Evolutionary conservation across 2,888 invertebrate species (phyloP), one percentile per base, ranked within the genome.

Genomic region (Drosophila algonquin): DNA sequence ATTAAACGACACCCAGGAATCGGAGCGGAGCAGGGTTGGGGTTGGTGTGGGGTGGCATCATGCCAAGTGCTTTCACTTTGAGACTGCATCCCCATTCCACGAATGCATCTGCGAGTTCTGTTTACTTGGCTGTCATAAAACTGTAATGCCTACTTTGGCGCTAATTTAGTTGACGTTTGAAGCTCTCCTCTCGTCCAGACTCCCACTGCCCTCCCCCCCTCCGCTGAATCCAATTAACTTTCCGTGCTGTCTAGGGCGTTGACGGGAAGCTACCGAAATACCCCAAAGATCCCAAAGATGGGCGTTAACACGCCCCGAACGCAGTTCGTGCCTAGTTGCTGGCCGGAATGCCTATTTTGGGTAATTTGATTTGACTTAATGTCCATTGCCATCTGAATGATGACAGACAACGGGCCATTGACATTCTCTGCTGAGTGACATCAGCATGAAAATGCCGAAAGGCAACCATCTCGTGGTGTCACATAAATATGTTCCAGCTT

Each of bases 131-230:
- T 80, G 90, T 87, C 90, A 84, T 89, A 89, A 89, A 89, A 85
- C 74, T 85, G 87, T 80, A 89, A 89, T 90, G 89, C 84, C 81
- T 79, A 80, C 90, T 90, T 89, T 87, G 75, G 80, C 74, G 84
- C 77, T 89, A 90, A 89, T 89, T 90, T 89, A 90, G 84, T 71
- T 79, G 87, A 89, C 87, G 81, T 70, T 56, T 50, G 35, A 60
- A 45, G 69, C 47, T 30, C 67, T 21, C 54, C 44, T 48, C 24
- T 55, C 47, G 56, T 45, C n/a, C 56, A 44, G 45, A 71, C 73
- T 56, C 57, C 63, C 73, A 21, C 21, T 21, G 3, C 3, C 3
- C 21, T 21, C 21, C 35, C 35, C 12, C 35, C 12, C 35, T 3
- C 40, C 40, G 12, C 18, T 16, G 45, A 73, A 54, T 63, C 64